A percentile compares a stretch with the other conserved stretches of the same genome.
Evolutionary conservation across 2,113 vertebrate genomes (phyloP).

Genomic region (Scalopus aquaticus): DNA sequence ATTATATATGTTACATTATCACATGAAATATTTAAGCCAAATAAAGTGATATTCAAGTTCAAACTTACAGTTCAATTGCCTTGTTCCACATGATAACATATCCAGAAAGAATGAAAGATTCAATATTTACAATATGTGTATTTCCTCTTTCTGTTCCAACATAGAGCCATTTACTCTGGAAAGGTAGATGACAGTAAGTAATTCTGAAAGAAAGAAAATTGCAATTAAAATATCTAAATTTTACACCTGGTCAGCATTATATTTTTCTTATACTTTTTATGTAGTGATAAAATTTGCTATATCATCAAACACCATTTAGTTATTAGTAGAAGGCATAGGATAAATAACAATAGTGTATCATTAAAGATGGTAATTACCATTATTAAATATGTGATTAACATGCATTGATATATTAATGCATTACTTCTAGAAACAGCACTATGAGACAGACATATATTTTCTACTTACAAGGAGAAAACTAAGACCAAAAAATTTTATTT

Average conservation of each 20-base stretch:
- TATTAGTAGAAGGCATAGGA: neutral
- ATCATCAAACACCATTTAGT: neutral
- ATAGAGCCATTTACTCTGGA: conserved; percentile 99
- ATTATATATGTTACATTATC: neutral
- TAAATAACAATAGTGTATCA: conserved; percentile 9
- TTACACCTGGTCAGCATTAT: conserved; percentile 42
- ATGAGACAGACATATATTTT: neutral
- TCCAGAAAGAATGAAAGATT: conserved; percentile 98
- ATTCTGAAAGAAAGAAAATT: conserved; percentile 89
- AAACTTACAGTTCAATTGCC: conserved; percentile 98
- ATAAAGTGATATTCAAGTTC: conserved; percentile 34
- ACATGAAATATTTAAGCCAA: conserved; percentile 34
- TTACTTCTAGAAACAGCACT: conserved; percentile 21
- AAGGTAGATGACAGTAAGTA: conserved; percentile 98
- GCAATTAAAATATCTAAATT: conserved; percentile 71
- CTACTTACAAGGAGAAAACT: conserved; percentile 20
- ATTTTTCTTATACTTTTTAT: conserved; percentile 53
- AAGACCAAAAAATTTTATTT: neutral
- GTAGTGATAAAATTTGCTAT: conserved; percentile 34
- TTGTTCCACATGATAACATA: conserved; percentile 99
- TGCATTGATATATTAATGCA: neutral
- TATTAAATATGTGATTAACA: conserved; percentile 5
- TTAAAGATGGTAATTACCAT: conserved; percentile 43
- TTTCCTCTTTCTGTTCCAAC: conserved; percentile 98
- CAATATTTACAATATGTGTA: conserved; percentile 99